Evolutionary conservation across 1,140 invertebrate genomes (phyloP), one percentile per base, ranked within the genome.

Genomic region (Orchestia grillus): DNA sequence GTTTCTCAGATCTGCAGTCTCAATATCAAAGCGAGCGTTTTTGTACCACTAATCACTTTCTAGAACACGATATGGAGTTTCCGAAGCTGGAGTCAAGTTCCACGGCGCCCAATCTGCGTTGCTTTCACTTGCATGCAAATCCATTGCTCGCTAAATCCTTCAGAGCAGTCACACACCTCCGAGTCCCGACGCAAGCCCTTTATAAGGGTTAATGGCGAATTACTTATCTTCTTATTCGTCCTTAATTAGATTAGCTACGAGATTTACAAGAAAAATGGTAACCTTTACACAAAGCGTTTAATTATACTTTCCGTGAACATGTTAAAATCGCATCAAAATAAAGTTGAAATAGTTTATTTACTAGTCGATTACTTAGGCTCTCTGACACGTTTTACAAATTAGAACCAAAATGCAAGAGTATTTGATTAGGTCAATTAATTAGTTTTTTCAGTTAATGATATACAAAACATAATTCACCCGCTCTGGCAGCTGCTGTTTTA

Each of bases 21-120:
- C 62, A 77, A 23, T 77, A 77, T 77, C 28, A 77, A 77, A 23
- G 62, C 62, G 41, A 90, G 44, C 47, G 43, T 94, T 94, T 94
- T 94, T 94, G 92, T n/a, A 44, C 19, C 92, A 11, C 92, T 94
- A 94, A 94, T 94, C 92, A 47, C 92, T 94, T 94, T 94, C 92
- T 94, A 44, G 44, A 94, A 94, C 92, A 28, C 40, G 92, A 94
- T 94, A 94, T 94, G 44, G 92, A 94, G 44, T 47, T n/a, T 47
- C 92, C 3, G 44, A 94, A 94, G 92, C 92, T 6, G 44, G 36
- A 45, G 92, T 28, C 43, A 47, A 90, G 88, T 44, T 90, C 41
- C 44, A 44, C 47, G 44, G 43, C 3, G 44, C 44, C 40, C 92
- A 94, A 44, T 94, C 44, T 0, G 8, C 11, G 41, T 43, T 94